Conservation (phyloP, 2,888 invertebrate genomes). For the Harmothoe impar region DNA sequence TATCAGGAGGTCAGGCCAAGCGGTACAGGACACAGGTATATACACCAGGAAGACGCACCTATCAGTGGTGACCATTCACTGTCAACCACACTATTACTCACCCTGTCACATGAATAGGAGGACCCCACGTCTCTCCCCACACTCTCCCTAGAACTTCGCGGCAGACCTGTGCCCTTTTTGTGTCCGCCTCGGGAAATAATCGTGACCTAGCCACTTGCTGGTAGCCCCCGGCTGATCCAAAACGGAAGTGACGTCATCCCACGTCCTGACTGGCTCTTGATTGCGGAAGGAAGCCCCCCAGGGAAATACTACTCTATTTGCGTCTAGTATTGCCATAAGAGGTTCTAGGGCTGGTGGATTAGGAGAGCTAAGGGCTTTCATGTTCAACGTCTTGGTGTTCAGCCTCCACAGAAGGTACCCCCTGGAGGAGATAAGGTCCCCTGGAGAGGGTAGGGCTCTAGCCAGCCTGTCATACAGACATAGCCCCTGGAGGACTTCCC, state of each 20-base stretch:
- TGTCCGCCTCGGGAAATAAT: not conserved
- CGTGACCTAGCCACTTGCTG: slow-evolving; percentile 14
- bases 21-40: too few relatives aligned
- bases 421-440: not conserved
- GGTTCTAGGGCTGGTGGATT: not conserved
- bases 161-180: too few relatives aligned
- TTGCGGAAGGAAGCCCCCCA: not conserved
- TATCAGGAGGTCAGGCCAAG: too few relatives aligned
- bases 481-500: not conserved
- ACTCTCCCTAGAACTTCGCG: too few relatives aligned
- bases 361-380: not conserved
- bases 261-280: not conserved
- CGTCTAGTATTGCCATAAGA: not conserved
- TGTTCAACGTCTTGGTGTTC: not conserved
- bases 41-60: too few relatives aligned
- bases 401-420: not conserved
- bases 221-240: not conserved
- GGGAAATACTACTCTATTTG: not conserved
- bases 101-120: too few relatives aligned
- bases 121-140: too few relatives aligned
- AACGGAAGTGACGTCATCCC: not conserved
- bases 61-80: too few relatives aligned
- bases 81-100: too few relatives aligned
- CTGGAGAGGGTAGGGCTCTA: not conserved
- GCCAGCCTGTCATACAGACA: not conserved